phyloP scores from a whole-genome alignment of 1,140 invertebrate species.

The Conopomorpha cramerella region DNA sequence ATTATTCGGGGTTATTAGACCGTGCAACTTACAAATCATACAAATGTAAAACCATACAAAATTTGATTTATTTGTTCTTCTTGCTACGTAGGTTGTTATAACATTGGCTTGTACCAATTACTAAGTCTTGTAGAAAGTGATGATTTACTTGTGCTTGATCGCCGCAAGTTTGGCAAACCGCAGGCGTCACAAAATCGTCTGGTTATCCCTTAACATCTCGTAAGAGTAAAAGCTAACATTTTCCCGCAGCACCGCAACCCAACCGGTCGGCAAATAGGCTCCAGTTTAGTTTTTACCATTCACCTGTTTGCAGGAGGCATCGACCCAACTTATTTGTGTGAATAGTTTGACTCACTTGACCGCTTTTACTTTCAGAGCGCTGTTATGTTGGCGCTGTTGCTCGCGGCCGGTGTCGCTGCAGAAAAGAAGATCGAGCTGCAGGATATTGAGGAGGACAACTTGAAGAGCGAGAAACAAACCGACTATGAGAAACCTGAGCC shows the following conservation, averaged over 20 bases:
- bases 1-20: no score
- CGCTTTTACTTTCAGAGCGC: conserved; percentile 48
- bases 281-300: conserved; percentile 45
- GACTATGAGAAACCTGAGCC: conserved; percentile 10
- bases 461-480: conserved; percentile 47
- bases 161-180: no score
- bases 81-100: no score
- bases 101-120: no score
- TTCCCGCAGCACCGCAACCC: conserved; percentile 19
- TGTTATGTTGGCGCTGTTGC: conserved; percentile 22
- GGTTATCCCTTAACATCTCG: no score
- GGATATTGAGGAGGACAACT: conserved; percentile 56
- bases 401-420: conserved; percentile 18
- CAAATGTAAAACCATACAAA: no score
- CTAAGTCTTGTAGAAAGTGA: no score
- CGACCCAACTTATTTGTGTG: not conserved
- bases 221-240: conserved; percentile 53
- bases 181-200: no score
- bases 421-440: conserved; percentile 56
- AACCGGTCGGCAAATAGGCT: conserved; percentile 43
- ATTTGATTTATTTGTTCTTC: no score
- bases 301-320: conserved; percentile 24
- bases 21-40: no score
- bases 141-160: no score
- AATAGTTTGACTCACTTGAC: conserved; percentile 11